Evolutionary conservation across 2,888 invertebrate genomes (phyloP), one percentile per base, ranked within the genome.

Genomic region (Drosophila quasianomalipes): DNA sequence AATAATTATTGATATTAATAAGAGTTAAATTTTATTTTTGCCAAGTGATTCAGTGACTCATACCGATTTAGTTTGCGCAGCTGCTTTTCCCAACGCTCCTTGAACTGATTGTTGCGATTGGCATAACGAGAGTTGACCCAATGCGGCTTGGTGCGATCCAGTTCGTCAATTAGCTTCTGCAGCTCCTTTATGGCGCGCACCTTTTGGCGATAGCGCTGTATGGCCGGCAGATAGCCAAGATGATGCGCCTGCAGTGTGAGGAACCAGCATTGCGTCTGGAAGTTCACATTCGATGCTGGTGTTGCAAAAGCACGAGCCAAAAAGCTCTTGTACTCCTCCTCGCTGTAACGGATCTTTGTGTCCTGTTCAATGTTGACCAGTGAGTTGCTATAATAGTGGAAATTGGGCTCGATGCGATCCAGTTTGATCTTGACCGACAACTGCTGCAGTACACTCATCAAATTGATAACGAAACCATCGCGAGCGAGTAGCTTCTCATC

Each of bases 231-330:
- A 64, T 99, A 95, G 12, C 98, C 97, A 69, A 99, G 95, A 92
- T 99, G 99, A 93, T 99, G 98, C 93, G 97, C 97, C 93, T 98
- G 98, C 49, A 99, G 94, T 0, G 99, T 98, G 55, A 99, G 94
- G 94, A 98, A 99, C 97, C 99, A 99, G 92, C 99, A 99, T 83
- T 98, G 97, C 0, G 99, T 99, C 77, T 98, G 97, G 94, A 99
- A 99, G 91, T 98, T 99, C 4, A 97, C 97, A 97, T 75, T 96
- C 95, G 52, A 63, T 31, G 67, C 84, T 7, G 79, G 78, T 5
- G 58, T 26, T 12, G 76, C 35, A 19, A 89, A 92, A 16, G 90
- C 81, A 10, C 87, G 89, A 30, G 91, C 87, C 35, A 92, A 67
- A 64, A 90, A 93, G 41, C 81, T 83, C 28, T 92, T 95, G 7